Conservation (phyloP, 2,797 vertebrate species). For the Pipistrellus pygmaeus region DNA sequence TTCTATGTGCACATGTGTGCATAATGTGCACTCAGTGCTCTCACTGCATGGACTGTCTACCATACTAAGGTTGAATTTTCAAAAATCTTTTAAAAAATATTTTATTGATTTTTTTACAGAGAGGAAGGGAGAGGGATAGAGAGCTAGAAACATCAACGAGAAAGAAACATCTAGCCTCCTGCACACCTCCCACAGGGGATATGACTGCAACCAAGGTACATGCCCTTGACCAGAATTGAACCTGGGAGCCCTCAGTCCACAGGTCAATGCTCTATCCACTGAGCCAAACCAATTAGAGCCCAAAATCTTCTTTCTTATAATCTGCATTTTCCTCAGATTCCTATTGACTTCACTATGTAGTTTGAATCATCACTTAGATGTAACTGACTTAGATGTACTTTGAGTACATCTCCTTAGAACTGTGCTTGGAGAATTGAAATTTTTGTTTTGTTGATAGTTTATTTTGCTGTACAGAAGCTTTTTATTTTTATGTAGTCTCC, state of each 20-base stretch:
- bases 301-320: neutral
- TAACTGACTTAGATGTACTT: neutral
- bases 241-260: no score
- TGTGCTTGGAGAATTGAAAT: neutral
- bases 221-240: no score
- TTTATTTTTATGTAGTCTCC: no score
- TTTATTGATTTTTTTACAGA: no score
- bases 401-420: neutral
- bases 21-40: neutral
- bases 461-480: no score
- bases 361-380: neutral
- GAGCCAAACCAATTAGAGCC: no score
- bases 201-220: no score
- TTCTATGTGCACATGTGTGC: neutral
- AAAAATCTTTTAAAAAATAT: neutral
- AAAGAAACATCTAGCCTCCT: no score
- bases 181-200: no score
- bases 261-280: no score
- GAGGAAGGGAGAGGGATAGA: no score
- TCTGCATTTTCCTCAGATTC: neutral
- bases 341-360: neutral
- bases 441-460: neutral
- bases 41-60: neutral
- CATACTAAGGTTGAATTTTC: neutral
- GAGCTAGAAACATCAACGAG: no score